Evolutionary conservation across 2,888 invertebrate genomes (phyloP), one percentile per base, ranked within the genome.

Genomic region (Argyra leucocephala): DNA sequence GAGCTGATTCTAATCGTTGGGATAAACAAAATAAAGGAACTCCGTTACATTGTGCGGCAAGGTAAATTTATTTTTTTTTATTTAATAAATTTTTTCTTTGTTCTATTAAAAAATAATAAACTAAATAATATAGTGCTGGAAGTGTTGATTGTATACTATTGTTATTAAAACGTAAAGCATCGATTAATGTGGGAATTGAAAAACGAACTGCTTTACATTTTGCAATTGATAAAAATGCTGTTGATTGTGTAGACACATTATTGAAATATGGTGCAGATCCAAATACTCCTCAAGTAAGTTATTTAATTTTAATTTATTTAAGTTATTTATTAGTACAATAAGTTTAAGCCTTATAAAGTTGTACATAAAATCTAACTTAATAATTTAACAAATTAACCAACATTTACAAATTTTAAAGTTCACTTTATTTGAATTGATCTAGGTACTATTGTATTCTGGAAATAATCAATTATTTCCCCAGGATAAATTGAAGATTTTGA

Each of bases 191-290:
- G 9, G 90, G 90, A 18, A 80, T 85, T 63, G 82, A 80, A 64
- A 85, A 85, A 65, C 85, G 85, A 69, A 91, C 90, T 58, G 89
- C 94, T 0, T 79, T 95, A 68, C 91, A 93, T 76, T 91, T 89
- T 76, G 94, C 94, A 1, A 91, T 92, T 64, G 84, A 90, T 70
- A 90, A 88, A 73, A 85, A 88, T 73, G 86, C 88, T 15, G 81
- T 84, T 65, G 88, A 89, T 69, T 91, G 91, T 72, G 90, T 90
- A 2, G 83, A 84, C 73, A 83, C 84, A 69, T 81, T 95, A 69
- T 77, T 93, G 64, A 84, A 87, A 70, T 86, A 87, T 69, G 91
- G 91, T 62, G 93, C 93, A 3, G 86, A 85, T 74, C 88, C 93
- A 24, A 91, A 93, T 74, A 90, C 90, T 66, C 88, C 88, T 26